Percentiles rank a stretch among this genome's conserved stretches.
Evolutionary conservation across 2,797 vertebrate genomes (phyloP).

Genomic region (Lagorchestes hirsutus): DNA sequence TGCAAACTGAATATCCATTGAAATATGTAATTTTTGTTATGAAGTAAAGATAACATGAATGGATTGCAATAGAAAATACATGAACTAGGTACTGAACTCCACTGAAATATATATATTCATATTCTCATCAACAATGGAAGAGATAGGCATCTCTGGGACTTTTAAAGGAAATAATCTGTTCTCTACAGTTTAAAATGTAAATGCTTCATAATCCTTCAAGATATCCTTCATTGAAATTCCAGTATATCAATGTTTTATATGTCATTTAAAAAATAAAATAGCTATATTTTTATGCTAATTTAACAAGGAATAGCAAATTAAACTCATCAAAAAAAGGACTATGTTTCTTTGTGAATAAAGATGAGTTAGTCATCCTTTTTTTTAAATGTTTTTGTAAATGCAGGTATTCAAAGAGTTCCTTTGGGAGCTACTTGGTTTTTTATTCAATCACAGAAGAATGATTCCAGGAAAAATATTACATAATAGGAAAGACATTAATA

Average conservation of each 20-base stretch:
- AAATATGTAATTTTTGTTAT: not conserved
- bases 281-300: not conserved
- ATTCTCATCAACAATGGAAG: not conserved
- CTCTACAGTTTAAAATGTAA: not conserved
- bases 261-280: not conserved
- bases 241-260: not conserved
- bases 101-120: not conserved
- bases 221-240: conserved; percentile 10
- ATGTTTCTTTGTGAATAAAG: conserved; percentile 18
- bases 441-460: not conserved
- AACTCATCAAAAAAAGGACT: conserved; percentile 30
- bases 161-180: not conserved
- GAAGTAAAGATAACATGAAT: not conserved
- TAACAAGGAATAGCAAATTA: conserved; percentile 39
- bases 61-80: not conserved
- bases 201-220: not conserved
- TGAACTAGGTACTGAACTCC: not conserved
- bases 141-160: not conserved
- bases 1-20: not conserved
- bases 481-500: not conserved
- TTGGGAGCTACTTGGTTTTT: not conserved
- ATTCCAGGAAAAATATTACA: conserved; percentile 12
- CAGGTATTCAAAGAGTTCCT: not conserved
- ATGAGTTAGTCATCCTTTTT: not conserved
- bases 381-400: not conserved